Conservation (phyloP, 2,113 vertebrate species). For the Trinectes maculatus region DNA sequence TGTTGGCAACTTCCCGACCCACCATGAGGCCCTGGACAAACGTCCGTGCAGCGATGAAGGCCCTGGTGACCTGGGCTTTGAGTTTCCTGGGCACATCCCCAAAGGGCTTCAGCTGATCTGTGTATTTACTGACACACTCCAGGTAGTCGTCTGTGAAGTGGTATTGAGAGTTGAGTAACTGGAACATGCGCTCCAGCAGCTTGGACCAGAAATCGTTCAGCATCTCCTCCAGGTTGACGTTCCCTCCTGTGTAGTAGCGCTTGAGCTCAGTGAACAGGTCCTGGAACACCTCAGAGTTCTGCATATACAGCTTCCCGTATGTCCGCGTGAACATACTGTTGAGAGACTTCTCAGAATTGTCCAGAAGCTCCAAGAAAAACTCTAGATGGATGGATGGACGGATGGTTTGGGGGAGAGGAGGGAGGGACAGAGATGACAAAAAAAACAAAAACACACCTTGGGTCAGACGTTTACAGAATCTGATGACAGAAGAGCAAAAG, state of each 20-base stretch:
- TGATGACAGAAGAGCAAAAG: neutral
- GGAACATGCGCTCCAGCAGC: constrained; percentile 95
- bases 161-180: constrained; percentile 95
- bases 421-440: constrained; percentile 5
- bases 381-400: constrained; percentile 77
- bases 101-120: constrained; percentile 94
- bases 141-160: constrained; percentile 96
- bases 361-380: constrained; percentile 96
- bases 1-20: constrained; percentile 94
- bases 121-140: constrained; percentile 96
- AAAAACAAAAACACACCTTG: constrained; percentile 17
- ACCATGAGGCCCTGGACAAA: constrained; percentile 97
- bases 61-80: constrained; percentile 93
- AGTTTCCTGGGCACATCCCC: constrained; percentile 94
- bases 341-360: constrained; percentile 94
- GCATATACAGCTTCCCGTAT: constrained; percentile 92
- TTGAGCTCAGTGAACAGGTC: constrained; percentile 95
- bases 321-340: constrained; percentile 93
- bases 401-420: constrained; percentile 22
- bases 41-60: constrained; percentile 94
- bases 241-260: constrained; percentile 94
- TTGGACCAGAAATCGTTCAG: constrained; percentile 96
- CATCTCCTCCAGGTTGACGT: constrained; percentile 96
- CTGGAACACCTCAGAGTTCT: constrained; percentile 96
- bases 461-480: constrained; percentile 25